A percentile compares a stretch with the other conserved stretches of the same genome.
phyloP scores from a whole-genome alignment of 2,888 invertebrate species.

The Eristalis pertinax region DNA sequence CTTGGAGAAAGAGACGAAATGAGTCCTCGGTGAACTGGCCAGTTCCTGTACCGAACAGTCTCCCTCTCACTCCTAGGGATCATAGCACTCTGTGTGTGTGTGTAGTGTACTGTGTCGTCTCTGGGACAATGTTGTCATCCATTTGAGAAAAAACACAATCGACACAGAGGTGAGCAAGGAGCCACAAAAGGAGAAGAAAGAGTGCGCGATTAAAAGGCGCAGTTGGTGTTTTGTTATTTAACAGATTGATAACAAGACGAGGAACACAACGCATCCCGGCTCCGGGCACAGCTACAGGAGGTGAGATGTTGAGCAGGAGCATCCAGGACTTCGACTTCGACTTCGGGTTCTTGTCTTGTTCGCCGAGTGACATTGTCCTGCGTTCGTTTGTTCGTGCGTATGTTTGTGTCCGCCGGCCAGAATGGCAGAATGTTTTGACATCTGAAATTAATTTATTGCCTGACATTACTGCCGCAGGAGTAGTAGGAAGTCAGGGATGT shows the following conservation, averaged over 20 bases:
- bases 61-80: conserved; percentile 17
- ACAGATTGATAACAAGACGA: conserved; percentile 71
- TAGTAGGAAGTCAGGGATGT: conserved; percentile 29
- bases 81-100: neutral
- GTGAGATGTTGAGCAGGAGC: conserved; percentile 56
- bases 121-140: conserved; percentile 69
- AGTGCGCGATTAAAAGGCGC: conserved; percentile 70
- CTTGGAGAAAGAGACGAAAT: conserved; percentile 18
- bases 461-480: conserved; percentile 10
- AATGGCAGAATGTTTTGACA: conserved; percentile 65
- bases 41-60: conserved; percentile 1
- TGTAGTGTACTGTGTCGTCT: conserved; percentile 19
- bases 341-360: conserved; percentile 7
- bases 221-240: conserved; percentile 72
- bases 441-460: conserved; percentile 65
- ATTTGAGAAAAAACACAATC: conserved; percentile 71
- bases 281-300: conserved; percentile 40
- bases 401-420: conserved; percentile 20
- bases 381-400: conserved; percentile 42
- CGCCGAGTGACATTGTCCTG: conserved; percentile 28
- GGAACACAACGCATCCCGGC: conserved; percentile 51
- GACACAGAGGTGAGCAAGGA: conserved; percentile 47
- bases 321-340: conserved; percentile 22
- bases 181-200: conserved; percentile 36
- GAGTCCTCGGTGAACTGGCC: conserved; percentile 11